phyloP scores from a whole-genome alignment of 2,113 vertebrate species.

The Herpailurus yagouaroundi region DNA sequence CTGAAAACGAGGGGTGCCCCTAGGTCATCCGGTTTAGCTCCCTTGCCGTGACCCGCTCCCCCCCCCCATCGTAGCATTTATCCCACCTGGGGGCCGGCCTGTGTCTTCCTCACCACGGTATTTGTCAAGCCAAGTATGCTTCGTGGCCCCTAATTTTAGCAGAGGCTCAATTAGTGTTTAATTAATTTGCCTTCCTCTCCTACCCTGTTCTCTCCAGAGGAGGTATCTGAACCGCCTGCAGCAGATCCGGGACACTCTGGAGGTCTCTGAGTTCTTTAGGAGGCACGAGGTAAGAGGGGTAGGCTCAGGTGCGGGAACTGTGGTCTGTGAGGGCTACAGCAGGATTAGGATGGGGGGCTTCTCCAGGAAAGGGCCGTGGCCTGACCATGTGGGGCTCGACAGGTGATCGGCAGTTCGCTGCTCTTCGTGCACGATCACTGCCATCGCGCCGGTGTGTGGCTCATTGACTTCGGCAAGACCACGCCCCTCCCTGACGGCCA shows the following conservation, averaged over 20 bases:
- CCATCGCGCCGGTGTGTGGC: constrained; percentile 94
- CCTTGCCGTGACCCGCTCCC: not conserved
- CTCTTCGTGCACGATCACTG: constrained; percentile 97
- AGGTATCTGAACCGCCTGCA: constrained; percentile 93
- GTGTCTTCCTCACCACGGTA: not conserved
- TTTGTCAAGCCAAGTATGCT: not conserved
- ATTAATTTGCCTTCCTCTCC: not conserved
- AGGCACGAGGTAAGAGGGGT: constrained; percentile 93
- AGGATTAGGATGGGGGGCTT: not conserved
- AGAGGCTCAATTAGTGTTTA: not conserved
- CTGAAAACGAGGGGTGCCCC: not conserved
- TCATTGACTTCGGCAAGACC: constrained; percentile 99
- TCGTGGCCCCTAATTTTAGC: not conserved
- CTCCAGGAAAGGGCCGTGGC: not conserved
- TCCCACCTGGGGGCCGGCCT: not conserved
- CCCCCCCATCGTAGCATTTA: not conserved
- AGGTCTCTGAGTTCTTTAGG: constrained; percentile 95
- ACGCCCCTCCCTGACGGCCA: constrained; percentile 92
- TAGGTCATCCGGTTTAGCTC: not conserved
- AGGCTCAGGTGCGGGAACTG: not conserved
- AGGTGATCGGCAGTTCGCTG: constrained; percentile 99
- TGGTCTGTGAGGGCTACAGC: too few species aligned
- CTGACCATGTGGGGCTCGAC: constrained; percentile 45
- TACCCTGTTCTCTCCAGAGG: constrained; percentile 83
- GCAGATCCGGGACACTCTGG: constrained; percentile 92